A percentile compares a stretch with the other conserved stretches of the same genome.
Evolutionary conservation across 2,113 vertebrate species (phyloP).

Genomic region (Melanerpes aurifrons): DNA sequence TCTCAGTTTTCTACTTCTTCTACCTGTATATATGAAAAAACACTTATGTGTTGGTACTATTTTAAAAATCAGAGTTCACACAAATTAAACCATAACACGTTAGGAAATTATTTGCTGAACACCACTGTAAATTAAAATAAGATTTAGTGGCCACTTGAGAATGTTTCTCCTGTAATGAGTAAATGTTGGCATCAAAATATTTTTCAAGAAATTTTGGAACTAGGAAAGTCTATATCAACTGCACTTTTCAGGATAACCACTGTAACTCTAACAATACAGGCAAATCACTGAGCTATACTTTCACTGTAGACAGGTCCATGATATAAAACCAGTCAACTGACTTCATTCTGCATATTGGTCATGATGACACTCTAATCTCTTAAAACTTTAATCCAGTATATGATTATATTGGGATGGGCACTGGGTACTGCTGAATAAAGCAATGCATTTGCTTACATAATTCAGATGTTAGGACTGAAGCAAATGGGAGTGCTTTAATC

Average conservation of each 20-base stretch:
- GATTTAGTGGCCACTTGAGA: background rate
- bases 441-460: background rate
- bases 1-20: background rate
- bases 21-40: background rate
- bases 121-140: background rate
- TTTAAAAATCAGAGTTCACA: background rate
- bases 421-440: background rate
- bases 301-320: background rate
- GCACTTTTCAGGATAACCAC: background rate
- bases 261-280: background rate
- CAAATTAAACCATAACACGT: rapidly evolving
- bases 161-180: background rate
- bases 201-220: background rate
- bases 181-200: background rate
- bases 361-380: background rate
- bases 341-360: background rate
- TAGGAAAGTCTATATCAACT: background rate
- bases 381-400: background rate
- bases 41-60: rapidly evolving
- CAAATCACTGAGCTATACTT: background rate
- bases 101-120: background rate
- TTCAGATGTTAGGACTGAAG: background rate
- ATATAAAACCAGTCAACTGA: background rate
- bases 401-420: background rate
- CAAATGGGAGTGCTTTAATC: background rate